phyloP scores from a whole-genome alignment of 2,797 vertebrate species.

The Chanos chanos region DNA sequence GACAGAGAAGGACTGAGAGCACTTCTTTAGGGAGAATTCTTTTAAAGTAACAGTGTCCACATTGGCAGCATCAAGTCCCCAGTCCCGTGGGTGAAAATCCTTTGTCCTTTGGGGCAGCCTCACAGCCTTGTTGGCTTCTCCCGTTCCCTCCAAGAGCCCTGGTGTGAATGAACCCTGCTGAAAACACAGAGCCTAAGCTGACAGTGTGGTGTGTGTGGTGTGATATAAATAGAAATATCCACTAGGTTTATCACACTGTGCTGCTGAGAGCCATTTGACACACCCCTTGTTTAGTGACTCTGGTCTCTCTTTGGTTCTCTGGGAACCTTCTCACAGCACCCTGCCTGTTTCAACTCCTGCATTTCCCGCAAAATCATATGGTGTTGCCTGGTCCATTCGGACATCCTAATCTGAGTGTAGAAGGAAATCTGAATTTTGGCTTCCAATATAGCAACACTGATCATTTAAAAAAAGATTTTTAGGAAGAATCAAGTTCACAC shows the following conservation, averaged over 20 bases:
- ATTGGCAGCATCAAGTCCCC: constrained; percentile 2
- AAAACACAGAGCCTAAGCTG: constrained; percentile 63
- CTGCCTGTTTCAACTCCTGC: constrained; percentile 58
- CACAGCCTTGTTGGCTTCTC: constrained; percentile 12
- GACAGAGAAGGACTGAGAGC: constrained; percentile 27
- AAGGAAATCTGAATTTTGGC: too few species aligned
- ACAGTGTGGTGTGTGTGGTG: constrained; percentile 75
- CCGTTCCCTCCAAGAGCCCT: constrained; percentile 22
- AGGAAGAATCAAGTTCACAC: too few species aligned
- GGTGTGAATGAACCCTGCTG: constrained; percentile 44
- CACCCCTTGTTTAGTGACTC: constrained; percentile 76
- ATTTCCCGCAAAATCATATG: too few species aligned
- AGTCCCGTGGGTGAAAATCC: constrained; percentile 8
- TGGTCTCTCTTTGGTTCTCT: constrained; percentile 43
- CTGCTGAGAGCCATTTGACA: constrained; percentile 68
- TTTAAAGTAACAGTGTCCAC: constrained; percentile 24
- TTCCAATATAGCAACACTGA: too few species aligned
- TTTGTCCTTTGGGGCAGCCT: background rate
- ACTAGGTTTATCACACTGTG: constrained; percentile 80
- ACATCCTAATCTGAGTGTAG: too few species aligned
- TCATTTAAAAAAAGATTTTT: too few species aligned
- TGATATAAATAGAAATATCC: constrained; percentile 85
- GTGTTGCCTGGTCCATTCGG: too few species aligned
- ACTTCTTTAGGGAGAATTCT: background rate
- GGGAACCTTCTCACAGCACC: constrained; percentile 6